phyloP scores from a whole-genome alignment of 2,113 vertebrate genomes.

The Vidua macroura region DNA sequence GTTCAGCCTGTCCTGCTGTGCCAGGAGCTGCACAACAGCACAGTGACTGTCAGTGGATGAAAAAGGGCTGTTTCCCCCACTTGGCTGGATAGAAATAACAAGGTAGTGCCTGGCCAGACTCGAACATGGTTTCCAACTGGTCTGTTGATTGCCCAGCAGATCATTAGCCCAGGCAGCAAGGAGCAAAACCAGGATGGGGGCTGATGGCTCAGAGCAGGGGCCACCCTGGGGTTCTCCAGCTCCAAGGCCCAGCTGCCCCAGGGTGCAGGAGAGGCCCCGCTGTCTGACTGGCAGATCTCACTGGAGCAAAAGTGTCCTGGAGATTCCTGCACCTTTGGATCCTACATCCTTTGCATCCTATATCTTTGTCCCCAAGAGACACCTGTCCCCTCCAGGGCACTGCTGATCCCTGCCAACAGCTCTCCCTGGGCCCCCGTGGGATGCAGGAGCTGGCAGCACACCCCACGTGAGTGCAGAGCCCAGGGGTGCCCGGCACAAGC shows the following conservation, averaged over 20 bases:
- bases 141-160: neutral
- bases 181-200: neutral
- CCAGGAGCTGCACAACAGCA: neutral
- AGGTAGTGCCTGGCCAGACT: neutral
- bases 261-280: neutral
- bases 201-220: neutral
- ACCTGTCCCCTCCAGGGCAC: rapidly evolving
- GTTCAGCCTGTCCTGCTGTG: neutral
- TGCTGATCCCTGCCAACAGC: neutral
- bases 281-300: neutral
- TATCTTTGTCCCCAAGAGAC: neutral
- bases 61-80: neutral
- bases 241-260: neutral
- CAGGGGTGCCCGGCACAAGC: neutral
- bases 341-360: neutral
- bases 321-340: neutral
- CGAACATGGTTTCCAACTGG: neutral
- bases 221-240: neutral
- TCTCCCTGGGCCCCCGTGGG: neutral
- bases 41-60: neutral
- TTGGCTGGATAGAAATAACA: slow-evolving; percentile 20
- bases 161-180: neutral
- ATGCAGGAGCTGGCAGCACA: neutral
- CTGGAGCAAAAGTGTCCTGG: neutral
- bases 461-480: rapidly evolving